Base-by-base conservation (phyloP, 2,113 vertebrate genomes). In the Lontra canadensis region DNA sequence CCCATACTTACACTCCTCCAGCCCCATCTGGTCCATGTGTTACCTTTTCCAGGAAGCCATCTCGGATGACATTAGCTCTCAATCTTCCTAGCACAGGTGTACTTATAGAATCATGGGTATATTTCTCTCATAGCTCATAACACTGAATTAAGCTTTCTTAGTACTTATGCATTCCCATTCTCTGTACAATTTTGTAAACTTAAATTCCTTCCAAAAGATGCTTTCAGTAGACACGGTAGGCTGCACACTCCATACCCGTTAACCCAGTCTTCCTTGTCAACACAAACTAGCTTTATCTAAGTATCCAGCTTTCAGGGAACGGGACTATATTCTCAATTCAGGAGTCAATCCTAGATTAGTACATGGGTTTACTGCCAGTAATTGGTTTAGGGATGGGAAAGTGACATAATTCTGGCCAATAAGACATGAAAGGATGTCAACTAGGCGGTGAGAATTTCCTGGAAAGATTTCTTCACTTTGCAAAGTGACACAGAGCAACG, bases 261-360 rank as follows among this genome's bases (percentile, higher is more conserved):
- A 85, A 78, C 65, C 42, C n/a, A 86, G 39, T 92, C 78, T 97
- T 96, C 47, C 90, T 91, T 91, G 67, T 95, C 92, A 97, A 88
- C 84, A 76, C 57, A 94, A 96, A 88, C 49, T 88, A 96, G 57
- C 52, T 90, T 92, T 79, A 84, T 89, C 80, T 95, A 89, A 91
- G 81, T 59, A 88, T 69, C 31, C 52, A 88, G 4, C 55, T 92
- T 88, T 74, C 90, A 78, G 21, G 25, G 23, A 91, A 95, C 76
- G 57, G 76, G 57, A 92, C 57, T 76, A 1, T 49, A 59, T 86
- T 96, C 47, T 96, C 71, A 92, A 78, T 67, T 89, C 36, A 78
- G 80, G 21, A 96, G 69, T 94, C 74, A 84, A 73, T 95, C n/a
- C 34, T 92, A 89, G n/a, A 94, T 93, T 69, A 57, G 10, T 76